These are phyloP conservation scores for Pontoporia blainvillei DNA, from an alignment of 2,113 vertebrate species.

Conservation along the genomic window DNA sequence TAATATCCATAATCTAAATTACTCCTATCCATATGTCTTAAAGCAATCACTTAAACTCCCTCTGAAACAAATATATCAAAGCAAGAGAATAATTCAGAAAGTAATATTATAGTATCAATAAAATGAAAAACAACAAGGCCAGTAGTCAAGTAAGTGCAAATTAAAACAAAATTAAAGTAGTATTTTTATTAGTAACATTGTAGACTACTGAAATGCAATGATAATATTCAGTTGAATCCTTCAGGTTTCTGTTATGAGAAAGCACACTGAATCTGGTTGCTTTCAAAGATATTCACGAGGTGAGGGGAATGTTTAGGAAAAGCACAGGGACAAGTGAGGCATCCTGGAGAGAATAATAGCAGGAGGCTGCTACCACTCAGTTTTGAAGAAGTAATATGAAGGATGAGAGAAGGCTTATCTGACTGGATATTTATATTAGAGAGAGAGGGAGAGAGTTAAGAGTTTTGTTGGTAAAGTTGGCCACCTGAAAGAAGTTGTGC, in stretches of 20 bases:
- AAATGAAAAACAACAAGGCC: neutral
- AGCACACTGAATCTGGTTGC: neutral
- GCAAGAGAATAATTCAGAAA: neutral
- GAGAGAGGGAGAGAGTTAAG: neutral
- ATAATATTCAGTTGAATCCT: neutral
- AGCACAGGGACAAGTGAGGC: neutral
- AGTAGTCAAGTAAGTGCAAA: neutral
- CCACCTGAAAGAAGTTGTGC: neutral
- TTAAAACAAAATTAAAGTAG: neutral
- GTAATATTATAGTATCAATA: neutral
- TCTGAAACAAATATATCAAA: neutral
- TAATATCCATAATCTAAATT: neutral
- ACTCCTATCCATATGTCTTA: neutral
- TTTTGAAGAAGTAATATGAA: neutral
- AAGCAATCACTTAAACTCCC: neutral
- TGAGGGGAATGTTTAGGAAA: neutral
- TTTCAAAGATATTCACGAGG: neutral
- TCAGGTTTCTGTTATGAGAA: neutral
- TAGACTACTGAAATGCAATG: neutral
- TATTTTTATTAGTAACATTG: neutral
- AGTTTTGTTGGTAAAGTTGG: neutral
- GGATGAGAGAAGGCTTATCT: neutral
- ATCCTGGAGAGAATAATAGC: neutral
- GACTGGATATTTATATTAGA: neutral
- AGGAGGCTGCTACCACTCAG: neutral